phyloP scores from a whole-genome alignment of 2,113 vertebrate genomes.

The Apistogramma diplotaenia region DNA sequence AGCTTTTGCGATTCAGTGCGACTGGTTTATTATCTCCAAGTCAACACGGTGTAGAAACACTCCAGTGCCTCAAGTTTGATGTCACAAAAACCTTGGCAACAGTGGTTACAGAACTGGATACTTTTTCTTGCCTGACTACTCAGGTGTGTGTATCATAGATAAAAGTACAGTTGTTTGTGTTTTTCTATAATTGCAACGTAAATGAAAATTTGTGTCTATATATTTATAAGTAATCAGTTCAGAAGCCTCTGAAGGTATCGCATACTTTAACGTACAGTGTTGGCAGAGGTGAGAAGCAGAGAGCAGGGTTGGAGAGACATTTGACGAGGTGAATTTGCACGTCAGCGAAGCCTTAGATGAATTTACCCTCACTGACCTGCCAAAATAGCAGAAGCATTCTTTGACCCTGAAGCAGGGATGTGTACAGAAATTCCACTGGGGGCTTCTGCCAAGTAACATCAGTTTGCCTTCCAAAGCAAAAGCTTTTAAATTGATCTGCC shows the following conservation, averaged over 20 bases:
- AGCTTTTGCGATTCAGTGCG: not conserved
- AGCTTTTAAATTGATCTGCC: not conserved
- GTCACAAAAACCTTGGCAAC: not conserved
- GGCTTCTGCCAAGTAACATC: not conserved
- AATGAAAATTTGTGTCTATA: no score
- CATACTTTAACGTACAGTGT: no score
- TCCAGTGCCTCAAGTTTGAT: not conserved
- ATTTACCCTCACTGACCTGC: not conserved
- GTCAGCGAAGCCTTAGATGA: not conserved
- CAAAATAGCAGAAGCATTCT: not conserved
- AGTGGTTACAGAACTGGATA: not conserved
- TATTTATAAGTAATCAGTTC: no score
- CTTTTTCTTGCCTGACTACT: no score
- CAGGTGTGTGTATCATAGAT: no score
- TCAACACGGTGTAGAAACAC: not conserved
- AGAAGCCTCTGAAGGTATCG: no score
- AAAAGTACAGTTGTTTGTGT: no score
- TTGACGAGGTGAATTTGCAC: constrained; percentile 1
- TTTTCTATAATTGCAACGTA: no score
- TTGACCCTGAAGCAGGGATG: not conserved
- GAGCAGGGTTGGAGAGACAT: not conserved
- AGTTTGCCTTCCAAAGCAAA: constrained; percentile 8
- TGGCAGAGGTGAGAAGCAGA: no score
- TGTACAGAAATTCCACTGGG: not conserved
- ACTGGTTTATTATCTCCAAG: not conserved